Conservation (phyloP, 2,888 invertebrate genomes). For the Neoitamus cyanurus region DNA sequence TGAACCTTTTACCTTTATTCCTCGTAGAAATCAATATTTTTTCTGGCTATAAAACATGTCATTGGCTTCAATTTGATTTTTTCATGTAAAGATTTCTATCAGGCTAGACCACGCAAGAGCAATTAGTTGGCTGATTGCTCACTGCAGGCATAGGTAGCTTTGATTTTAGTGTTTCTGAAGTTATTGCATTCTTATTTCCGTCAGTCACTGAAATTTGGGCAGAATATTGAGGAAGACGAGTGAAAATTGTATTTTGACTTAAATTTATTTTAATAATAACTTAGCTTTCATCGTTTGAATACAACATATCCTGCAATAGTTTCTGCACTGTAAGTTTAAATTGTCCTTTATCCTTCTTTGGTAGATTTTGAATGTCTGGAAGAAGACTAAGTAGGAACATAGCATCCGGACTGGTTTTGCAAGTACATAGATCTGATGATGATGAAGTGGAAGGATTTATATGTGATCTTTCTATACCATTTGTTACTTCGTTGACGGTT, state of each 20-base stretch:
- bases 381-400: slow-evolving; percentile 65
- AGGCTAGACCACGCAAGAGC: background rate
- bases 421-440: slow-evolving; percentile 54
- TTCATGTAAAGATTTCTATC: background rate
- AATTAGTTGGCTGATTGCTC: background rate
- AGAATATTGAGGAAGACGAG: background rate
- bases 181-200: too few species aligned
- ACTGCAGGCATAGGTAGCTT: background rate
- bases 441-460: slow-evolving; percentile 11
- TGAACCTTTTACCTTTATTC: background rate
- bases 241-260: background rate
- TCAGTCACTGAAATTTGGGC: background rate
- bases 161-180: background rate
- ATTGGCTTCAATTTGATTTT: background rate
- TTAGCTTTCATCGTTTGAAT: slow-evolving; percentile 58
- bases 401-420: slow-evolving; percentile 65
- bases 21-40: background rate
- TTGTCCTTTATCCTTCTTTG: slow-evolving; percentile 60
- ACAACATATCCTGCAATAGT: slow-evolving; percentile 63
- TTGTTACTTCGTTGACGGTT: background rate
- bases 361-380: slow-evolving; percentile 63
- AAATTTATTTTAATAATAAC: background rate
- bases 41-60: background rate
- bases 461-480: background rate
- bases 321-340: slow-evolving; percentile 65